Evolutionary conservation across 2,888 invertebrate genomes (phyloP), one percentile per base, ranked within the genome.

Genomic region (Troilus luridus): DNA sequence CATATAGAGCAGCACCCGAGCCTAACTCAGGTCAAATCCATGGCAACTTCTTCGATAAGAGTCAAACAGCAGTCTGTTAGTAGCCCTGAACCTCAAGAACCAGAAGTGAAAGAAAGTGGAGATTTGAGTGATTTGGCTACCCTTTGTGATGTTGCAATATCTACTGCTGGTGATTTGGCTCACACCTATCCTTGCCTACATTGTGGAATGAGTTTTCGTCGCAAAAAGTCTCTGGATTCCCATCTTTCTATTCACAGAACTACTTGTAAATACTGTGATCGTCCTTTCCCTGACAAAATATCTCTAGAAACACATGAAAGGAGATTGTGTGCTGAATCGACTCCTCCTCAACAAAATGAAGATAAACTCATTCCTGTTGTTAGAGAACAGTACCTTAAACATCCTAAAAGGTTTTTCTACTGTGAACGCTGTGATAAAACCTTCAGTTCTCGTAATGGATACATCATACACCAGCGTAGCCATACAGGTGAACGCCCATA

Each of bases 361-460:
- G 64, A 41, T 9, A 81, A 90, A 62, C n/a, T 56, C 56, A 59
- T 59, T 24, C 59, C 67, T 64, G 60, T 67, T 19, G 56, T 81
- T 24, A 27, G 91, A 67, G 54, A 85, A 11, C 58, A 62, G 19
- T 72, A 24, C 24, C 88, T 54, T 19, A 92, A 92, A 88, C 81
- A 92, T 88, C 92, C 92, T 8, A 92, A 92, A 85, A 88, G 92
- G 88, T 92, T 89, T 88, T 93, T 93, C 88, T 92, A 91, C 67
- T 93, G 93, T 91, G 92, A 92, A 72, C 88, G 92, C 60, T 93
- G 93, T 91, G 91, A 92, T 67, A 92, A 92, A 88, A 92, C 91
- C 12, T 93, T 93, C 64, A 92, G 92, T 24, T 93, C 93, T 10
- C 93, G 95, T 12, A 95, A 95, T 92, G 95, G 93, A 9, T 93